Percentiles rank a stretch among this genome's conserved stretches.
These are phyloP conservation scores for Rhadinocentrus ornatus DNA, from an alignment of 2,797 vertebrate species.

Conservation along the genomic window DNA sequence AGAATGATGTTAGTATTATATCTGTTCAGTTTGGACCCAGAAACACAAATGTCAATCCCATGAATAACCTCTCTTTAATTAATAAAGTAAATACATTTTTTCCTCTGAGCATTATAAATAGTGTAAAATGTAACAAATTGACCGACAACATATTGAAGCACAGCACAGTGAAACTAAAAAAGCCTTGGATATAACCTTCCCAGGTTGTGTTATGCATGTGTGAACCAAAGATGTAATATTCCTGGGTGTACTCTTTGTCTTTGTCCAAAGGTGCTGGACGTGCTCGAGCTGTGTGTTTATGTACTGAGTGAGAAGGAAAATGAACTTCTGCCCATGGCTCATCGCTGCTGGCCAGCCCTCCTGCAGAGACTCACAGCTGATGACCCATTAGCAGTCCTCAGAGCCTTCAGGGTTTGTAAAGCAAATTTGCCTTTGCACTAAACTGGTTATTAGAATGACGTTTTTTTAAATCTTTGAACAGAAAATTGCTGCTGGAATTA, in stretches of 20 bases:
- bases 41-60: not conserved
- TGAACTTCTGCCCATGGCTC: constrained; percentile 91
- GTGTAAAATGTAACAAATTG: not conserved
- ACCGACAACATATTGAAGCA: no score
- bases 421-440: not conserved
- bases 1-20: not conserved
- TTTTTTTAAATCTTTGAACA: not conserved
- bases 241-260: constrained; percentile 17
- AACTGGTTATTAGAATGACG: not conserved
- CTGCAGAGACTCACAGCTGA: constrained; percentile 88
- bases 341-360: constrained; percentile 91
- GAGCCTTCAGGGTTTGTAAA: constrained; percentile 87
- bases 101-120: not conserved
- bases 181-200: not conserved
- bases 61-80: not conserved
- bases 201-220: not conserved
- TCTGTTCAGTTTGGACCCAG: not conserved
- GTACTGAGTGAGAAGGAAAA: constrained; percentile 85
- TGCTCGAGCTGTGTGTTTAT: constrained; percentile 87
- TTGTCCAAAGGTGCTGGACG: constrained; percentile 85
- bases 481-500: not conserved
- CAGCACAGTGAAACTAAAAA: no score
- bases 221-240: constrained; percentile 21
- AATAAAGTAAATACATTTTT: not conserved
- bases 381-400: constrained; percentile 88